Base-by-base conservation (phyloP, 2,888 invertebrate genomes). In the Dendrolimus houi region DNA sequence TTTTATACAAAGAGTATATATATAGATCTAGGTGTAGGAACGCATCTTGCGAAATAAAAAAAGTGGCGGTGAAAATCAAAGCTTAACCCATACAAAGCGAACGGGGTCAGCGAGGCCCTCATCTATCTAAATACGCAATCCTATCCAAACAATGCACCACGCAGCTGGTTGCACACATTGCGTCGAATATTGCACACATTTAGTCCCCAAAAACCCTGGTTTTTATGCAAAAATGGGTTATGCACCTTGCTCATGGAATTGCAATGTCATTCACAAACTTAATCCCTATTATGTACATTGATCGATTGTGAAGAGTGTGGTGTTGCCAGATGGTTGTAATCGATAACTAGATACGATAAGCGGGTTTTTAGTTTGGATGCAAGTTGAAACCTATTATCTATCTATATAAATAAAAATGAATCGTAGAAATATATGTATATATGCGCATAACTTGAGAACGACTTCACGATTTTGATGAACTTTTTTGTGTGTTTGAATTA, bases 191-290 rank as follows among this genome's bases (percentile, higher is more conserved):
- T 72, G 74, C 76, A 71, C 81, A 81, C 77, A 77, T 85, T 85
- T 83, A 74, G 71, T 60, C 67, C 67, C 68, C 64, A 74, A 80
- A 79, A 78, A 67, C 66, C 68, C 66, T 62, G 64, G 72, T 79
- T 82, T 85, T 81, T 82, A 78, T 78, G 81, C 85, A 81, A 84
- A 87, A 87, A 87, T 87, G 86, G 85, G 87, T 86, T 87, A 77
- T 62, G 81, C 88, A 89, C 88, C 88, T 89, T 89, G 87, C 87
- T 67, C 64, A 67, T 61, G 75, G 64, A 74, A 77, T 77, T 74
- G 78, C 72, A 65, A 65, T 79, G 77, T 83, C 85, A 83, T 79
- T 72, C 65, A 60, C 54, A 12, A 6, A 10, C 47, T 10, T 2
- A 47, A 47, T 8, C 47, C 10, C 47, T 47, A 47, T 47, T 47